These are phyloP conservation scores for Euphydryas editha DNA, from an alignment of 2,888 invertebrate genomes.

Conservation along the genomic window DNA sequence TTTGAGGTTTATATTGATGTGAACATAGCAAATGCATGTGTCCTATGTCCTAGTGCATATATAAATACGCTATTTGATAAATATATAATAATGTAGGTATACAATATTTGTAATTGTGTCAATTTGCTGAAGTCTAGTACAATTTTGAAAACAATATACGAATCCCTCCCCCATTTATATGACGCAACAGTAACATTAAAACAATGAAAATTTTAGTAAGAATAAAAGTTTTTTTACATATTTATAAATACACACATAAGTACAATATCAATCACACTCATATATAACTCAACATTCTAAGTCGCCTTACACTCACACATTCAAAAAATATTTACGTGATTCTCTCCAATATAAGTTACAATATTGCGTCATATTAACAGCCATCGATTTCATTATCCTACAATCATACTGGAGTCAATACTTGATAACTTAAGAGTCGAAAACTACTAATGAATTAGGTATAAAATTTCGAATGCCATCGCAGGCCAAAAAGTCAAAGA, in stretches of 20 bases:
- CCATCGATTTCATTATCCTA: conserved; percentile 18
- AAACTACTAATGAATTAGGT: conserved; percentile 15
- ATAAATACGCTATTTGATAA: conserved; percentile 29
- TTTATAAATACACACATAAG: conserved; percentile 1
- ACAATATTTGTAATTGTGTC: conserved; percentile 13
- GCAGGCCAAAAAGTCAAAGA: conserved; percentile 73
- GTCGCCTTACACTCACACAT: not conserved
- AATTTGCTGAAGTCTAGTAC: conserved; percentile 11
- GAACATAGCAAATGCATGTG: conserved; percentile 29
- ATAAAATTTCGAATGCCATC: conserved; percentile 51
- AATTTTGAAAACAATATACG: not conserved
- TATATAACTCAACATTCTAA: not conserved
- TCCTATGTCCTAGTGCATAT: conserved; percentile 35
- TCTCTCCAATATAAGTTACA: conserved; percentile 15
- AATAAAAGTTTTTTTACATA: not conserved
- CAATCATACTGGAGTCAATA: conserved; percentile 26
- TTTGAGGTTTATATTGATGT: conserved; percentile 1
- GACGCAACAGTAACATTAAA: conserved; percentile 31
- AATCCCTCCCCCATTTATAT: conserved; percentile 26
- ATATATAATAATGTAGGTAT: conserved; percentile 34
- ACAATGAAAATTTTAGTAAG: not conserved
- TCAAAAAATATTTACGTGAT: not conserved
- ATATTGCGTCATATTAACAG: conserved; percentile 34
- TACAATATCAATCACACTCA: not conserved
- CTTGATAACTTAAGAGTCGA: conserved; percentile 22